Evolutionary conservation across 2,888 invertebrate genomes (phyloP).

Genomic region (Pammene aurita): DNA sequence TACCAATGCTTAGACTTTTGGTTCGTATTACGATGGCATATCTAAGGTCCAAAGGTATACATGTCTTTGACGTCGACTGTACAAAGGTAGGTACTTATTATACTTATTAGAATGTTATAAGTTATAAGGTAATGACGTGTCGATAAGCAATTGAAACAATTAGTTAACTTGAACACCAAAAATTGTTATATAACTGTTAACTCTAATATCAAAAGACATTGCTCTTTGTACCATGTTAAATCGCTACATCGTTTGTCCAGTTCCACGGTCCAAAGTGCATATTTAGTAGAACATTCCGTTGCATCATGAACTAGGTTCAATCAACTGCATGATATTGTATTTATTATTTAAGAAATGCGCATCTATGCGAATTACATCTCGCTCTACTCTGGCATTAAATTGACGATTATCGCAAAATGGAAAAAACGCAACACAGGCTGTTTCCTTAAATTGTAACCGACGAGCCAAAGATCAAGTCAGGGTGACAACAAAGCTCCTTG

Average conservation of each 20-base stretch:
- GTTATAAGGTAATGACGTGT: neutral
- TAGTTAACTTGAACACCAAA: neutral
- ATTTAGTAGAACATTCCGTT: constrained; percentile 30
- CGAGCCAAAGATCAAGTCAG: too few species aligned
- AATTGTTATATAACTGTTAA: constrained; percentile 4
- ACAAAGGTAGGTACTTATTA: neutral
- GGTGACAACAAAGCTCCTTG: too few species aligned
- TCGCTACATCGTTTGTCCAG: constrained; percentile 28
- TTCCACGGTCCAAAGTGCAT: constrained; percentile 28
- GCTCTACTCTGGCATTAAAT: neutral
- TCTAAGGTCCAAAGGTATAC: too few species aligned
- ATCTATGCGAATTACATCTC: constrained; percentile 8
- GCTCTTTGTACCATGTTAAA: constrained; percentile 25
- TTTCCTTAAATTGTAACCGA: too few species aligned
- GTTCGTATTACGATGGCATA: too few species aligned
- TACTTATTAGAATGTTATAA: neutral
- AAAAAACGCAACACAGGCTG: too few species aligned
- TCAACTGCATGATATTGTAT: constrained; percentile 22
- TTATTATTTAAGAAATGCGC: constrained; percentile 19
- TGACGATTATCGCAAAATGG: too few species aligned
- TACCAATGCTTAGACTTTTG: too few species aligned
- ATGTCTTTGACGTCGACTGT: neutral
- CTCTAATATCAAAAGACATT: constrained; percentile 19
- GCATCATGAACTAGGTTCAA: constrained; percentile 25
- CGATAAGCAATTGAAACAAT: constrained; percentile 1